These are phyloP conservation scores for Byasa hedistus DNA, from an alignment of 2,888 invertebrate genomes.

Conservation along the genomic window DNA sequence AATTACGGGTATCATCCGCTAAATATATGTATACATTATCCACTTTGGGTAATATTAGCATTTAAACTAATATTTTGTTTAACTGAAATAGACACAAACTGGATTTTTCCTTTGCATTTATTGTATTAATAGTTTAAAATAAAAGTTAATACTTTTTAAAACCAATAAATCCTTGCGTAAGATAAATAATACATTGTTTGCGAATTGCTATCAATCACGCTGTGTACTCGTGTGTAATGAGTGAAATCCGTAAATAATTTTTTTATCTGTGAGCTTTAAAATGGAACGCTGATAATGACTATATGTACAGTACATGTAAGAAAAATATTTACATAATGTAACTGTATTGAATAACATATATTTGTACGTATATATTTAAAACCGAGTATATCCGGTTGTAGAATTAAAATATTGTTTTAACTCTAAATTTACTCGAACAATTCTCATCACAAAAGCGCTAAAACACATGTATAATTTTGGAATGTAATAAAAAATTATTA, in stretches of 20 bases:
- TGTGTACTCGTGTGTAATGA: constrained; percentile 20
- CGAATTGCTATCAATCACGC: constrained; percentile 14
- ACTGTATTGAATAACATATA: constrained; percentile 14
- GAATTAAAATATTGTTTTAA: neutral
- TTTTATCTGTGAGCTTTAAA: constrained; percentile 26
- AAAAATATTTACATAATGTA: constrained; percentile 24
- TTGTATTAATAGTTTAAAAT: neutral
- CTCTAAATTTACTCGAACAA: neutral
- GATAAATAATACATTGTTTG: neutral
- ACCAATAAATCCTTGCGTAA: neutral
- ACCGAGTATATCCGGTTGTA: neutral
- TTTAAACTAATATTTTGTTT: too few relatives aligned
- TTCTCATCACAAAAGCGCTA: neutral
- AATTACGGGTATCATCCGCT: too few relatives aligned
- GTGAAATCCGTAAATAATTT: constrained; percentile 23
- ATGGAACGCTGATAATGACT: constrained; percentile 24
- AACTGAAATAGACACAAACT: too few relatives aligned
- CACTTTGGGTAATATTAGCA: too few relatives aligned
- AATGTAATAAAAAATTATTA: constrained; percentile 12
- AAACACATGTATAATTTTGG: neutral
- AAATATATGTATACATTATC: too few relatives aligned
- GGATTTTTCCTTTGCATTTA: too few relatives aligned
- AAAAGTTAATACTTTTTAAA: neutral
- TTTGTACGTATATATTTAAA: neutral
- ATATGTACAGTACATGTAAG: neutral